Conservation (phyloP, 92 coral and sea anemone genomes). For the Nematostella vectensis region DNA sequence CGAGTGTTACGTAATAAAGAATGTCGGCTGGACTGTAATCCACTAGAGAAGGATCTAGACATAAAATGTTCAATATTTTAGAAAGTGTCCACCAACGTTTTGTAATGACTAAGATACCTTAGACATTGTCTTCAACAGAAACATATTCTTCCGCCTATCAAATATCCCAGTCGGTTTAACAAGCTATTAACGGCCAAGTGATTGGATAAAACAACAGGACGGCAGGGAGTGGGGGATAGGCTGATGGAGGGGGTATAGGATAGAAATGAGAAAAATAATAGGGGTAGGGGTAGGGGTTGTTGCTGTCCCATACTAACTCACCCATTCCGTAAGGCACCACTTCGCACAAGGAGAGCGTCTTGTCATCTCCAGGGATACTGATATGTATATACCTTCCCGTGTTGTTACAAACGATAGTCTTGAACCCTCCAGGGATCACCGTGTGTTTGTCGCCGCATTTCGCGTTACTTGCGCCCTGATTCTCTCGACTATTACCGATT, state of each 20-base stretch:
- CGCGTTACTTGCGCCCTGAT: conserved; percentile 54
- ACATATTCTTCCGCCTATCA: no score
- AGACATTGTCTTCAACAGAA: no score
- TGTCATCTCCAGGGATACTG: conserved; percentile 46
- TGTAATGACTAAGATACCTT: neutral
- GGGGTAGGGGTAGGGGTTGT: neutral
- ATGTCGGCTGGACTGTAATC: conserved; percentile 52
- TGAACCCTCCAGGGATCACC: conserved; percentile 60
- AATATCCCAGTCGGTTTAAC: no score
- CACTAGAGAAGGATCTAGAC: conserved; percentile 51
- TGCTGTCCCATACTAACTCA: conserved; percentile 34
- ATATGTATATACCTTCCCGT: conserved; percentile 84
- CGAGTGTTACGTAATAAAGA: conserved; percentile 32
- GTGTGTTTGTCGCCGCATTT: conserved; percentile 76
- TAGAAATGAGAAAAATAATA: no score
- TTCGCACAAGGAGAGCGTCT: conserved; percentile 63
- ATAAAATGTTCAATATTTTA: neutral
- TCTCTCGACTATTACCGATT: conserved; percentile 76
- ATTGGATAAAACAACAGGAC: no score
- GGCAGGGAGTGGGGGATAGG: no score
- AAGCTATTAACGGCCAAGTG: no score
- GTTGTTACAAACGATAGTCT: conserved; percentile 58
- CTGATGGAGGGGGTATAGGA: no score
- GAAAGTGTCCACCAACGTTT: neutral
- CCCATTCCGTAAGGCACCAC: conserved; percentile 97